Evolutionary conservation across 23 tunicate species (phyloP), one percentile per base, ranked within the genome.

Genomic region (Trididemnum clinides): DNA sequence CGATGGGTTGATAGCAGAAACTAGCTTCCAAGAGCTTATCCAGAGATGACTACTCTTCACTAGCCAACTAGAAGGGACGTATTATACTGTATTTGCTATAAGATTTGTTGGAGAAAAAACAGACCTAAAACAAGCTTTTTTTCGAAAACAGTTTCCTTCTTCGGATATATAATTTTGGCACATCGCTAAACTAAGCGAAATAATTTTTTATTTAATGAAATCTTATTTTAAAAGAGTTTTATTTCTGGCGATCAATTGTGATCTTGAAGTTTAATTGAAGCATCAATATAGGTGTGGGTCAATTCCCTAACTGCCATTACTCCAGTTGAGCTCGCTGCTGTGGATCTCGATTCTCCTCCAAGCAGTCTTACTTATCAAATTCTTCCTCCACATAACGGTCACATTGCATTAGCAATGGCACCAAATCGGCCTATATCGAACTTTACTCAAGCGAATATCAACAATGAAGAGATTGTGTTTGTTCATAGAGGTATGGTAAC

Each of bases 381-480:
- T 23, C 88, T 85, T 23, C 98, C 93, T 2, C 90, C 98, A 0
- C 75, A 71, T 15, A 85, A 94, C 36, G 98, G 98, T 0, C 82
- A 78, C 75, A 3, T 94, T 31, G 88, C 90, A 4, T 23, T 74
- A 1, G 58, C 26, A 3, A 0, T 64, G 0, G 27, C 64, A 6
- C 98, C 90, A 0, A 33, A 59, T 23, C 57, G 33, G 39, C 71
- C 87, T 3, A 49, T 94, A 21, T 19, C 57, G 0, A 85, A 76
- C 71, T 94, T 94, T 77, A 94, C 94, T 0, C 98, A 94, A 65
- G 66, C 28, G 0, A 63, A 89, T 18, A 76, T 94, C 64, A 75
- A 94, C 50, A 23, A 34, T 33, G 85, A 82, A 74, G 64, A 82
- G 4, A 33, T 94, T 20, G 81, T 74, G 22, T 94, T 94, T 85